Evolutionary conservation across 2,797 vertebrate genomes (phyloP), one percentile per base, ranked within the genome.

Genomic region (Enteromius viviparus): DNA sequence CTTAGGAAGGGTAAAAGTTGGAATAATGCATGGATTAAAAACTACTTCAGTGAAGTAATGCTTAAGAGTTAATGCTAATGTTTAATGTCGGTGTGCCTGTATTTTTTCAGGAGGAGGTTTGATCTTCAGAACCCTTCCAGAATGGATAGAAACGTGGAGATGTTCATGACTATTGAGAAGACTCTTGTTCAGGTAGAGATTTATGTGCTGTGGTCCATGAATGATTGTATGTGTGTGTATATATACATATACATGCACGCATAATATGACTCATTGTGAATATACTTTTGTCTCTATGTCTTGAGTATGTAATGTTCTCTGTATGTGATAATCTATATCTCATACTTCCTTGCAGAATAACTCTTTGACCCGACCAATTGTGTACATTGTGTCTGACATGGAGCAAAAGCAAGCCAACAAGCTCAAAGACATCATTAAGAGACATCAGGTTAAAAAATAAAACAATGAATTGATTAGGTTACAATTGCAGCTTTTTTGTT

Each of bases 131-230:
- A 99, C 87, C 98, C 98, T 0, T 99, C 98, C 3, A 92, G 98
- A 11, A 99, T 99, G 98, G 98, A 99, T 91, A 95, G 98, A 6
- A 99, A 99, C 0, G 97, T 99, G 89, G 98, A 99, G 93, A 99
- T 99, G 98, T 99, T 99, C 87, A 94, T 99, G 93, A 99, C 96
- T 83, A 97, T 99, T n/a, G 98, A 99, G 92, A 99, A 99, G 89
- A 97, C 97, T 12, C 91, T 99, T 85, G 97, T 99, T 86, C 98
- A 99, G 97, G 98, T 96, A 93, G 77, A 66, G 42, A 23, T 37
- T 7, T 7, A 45, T 14, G 1, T 34, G 19, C 8, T 29, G 19
- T 3, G 14, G 53, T n/a, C 11, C 11, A 6, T 72, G 21, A 21
- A 34, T 40, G 40, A 2, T 40, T 40, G 40, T 40, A 1, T 40